Base-by-base conservation (phyloP, 64 coral and sea anemone genomes). In the Astreopora myriophthalma region DNA sequence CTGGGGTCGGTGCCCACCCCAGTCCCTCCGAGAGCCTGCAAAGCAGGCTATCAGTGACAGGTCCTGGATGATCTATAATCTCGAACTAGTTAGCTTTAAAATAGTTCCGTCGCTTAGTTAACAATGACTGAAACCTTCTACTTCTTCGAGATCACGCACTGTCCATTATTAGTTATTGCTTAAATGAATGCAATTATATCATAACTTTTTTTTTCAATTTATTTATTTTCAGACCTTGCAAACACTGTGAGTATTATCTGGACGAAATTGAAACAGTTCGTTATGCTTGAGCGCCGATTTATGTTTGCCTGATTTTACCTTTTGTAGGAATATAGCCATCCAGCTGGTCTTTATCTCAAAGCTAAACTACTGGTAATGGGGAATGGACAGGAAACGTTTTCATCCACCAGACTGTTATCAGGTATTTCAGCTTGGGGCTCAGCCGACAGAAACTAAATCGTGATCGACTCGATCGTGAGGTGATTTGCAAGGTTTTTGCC, bases 331-430 rank as follows among this genome's bases (percentile, higher is more conserved):
- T 62, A 88, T 34, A 77, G 87, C 1, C 96, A 99, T 44, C 96
- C 96, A 37, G 94, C 96, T 77, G 96, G 96, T 39, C 83, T 95
- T 17, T 99, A 99, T 48, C 76, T 99, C 6, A 99, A 99, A 86
- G 88, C 93, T 3, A 94, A 99, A 66, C 24, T 99, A 28, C 62
- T 99, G 35, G 39, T 95, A 27, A 65, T 90, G 69, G 91, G 87
- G 67, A 64, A 83, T 64, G 79, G 79, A 80, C 48, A 60, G 17
- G 49, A 85, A 29, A 78, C 89, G 6, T 91, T 84, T 84, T 44
- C 94, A 49, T 16, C 69, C 75, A 80, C 86, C 8, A 80, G 89
- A 46, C 20, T 99, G 17, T 80, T 93, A 5, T 92, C 94, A 82
- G 97, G 97, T 99, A 87, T 17, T 37, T 33, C 24, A 27, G 28